Evolutionary conservation across 2,113 vertebrate genomes (phyloP), one percentile per base, ranked within the genome.

Genomic region (Chaetodon trifascialis): DNA sequence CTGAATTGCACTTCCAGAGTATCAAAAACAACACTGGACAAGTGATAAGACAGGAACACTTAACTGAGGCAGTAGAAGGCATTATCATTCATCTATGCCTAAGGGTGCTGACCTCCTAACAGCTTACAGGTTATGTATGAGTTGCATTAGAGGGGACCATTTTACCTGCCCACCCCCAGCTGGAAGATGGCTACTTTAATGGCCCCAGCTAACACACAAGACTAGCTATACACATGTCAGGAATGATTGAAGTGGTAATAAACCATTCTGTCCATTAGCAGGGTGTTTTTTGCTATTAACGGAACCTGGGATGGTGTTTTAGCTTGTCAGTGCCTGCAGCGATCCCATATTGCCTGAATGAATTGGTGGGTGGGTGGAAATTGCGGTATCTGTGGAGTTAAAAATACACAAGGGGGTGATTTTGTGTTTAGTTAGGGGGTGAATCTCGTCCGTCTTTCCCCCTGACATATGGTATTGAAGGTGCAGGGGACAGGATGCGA

Each of bases 181-280:
- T 70, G 65, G 79, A 89, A 85, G 82, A 86, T 76, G 86, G 76
- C 84, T 86, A 78, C 83, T 89, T 88, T 85, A 89, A 88, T 90
- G 73, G 86, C 73, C 71, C 82, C 76, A 74, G 62, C 79, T 71
- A 81, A 88, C 71, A 86, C 79, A 88, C 55, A 90, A 83, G 91
- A 86, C 87, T 58, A 68, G 69, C 86, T 66, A 86, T 83, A 90
- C 83, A 92, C 89, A 84, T 87, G 91, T 91, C 94, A 88, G 60
- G 82, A 65, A 86, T 93, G 92, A 92, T 85, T 88, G 93, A 94
- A 87, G 83, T 84, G 86, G 80, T 89, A 91, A 91, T 93, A 91
- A 93, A 85, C 74, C 87, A 91, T 82, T 85, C 73, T 85, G 80
- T 92, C 91, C 94, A 93, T 93, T 93, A 93, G 88, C 1, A 0